These are phyloP conservation scores for Sterrhoptilus dennistouni DNA, from an alignment of 2,113 vertebrate species.

Conservation along the genomic window DNA sequence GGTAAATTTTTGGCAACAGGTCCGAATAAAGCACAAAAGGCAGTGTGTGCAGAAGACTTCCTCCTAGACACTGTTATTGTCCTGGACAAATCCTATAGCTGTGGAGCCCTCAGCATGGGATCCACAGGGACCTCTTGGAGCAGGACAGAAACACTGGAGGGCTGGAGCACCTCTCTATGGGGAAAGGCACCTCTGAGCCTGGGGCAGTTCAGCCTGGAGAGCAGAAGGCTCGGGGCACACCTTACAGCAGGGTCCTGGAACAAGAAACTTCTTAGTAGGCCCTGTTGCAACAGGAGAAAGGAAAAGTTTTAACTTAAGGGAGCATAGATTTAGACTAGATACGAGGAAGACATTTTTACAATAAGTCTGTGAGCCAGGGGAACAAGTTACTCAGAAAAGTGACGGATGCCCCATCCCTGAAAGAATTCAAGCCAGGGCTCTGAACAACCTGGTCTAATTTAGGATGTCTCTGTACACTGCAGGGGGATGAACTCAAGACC, in stretches of 20 bases:
- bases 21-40: neutral
- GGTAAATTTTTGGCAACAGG: neutral
- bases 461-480: neutral
- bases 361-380: neutral
- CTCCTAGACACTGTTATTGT: neutral
- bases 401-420: neutral
- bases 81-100: neutral
- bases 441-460: neutral
- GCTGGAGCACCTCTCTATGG: neutral
- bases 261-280: neutral
- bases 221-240: neutral
- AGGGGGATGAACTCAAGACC: neutral
- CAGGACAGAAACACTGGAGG: neutral
- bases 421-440: neutral
- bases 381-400: neutral
- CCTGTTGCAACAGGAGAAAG: neutral
- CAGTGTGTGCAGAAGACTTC: neutral
- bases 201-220: neutral
- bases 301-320: neutral
- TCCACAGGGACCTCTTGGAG: neutral
- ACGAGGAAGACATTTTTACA: neutral
- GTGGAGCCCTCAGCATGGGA: neutral
- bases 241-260: neutral
- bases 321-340: neutral
- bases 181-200: neutral